Evolutionary conservation across 2,113 vertebrate genomes (phyloP).

Genomic region (Turnix velox): DNA sequence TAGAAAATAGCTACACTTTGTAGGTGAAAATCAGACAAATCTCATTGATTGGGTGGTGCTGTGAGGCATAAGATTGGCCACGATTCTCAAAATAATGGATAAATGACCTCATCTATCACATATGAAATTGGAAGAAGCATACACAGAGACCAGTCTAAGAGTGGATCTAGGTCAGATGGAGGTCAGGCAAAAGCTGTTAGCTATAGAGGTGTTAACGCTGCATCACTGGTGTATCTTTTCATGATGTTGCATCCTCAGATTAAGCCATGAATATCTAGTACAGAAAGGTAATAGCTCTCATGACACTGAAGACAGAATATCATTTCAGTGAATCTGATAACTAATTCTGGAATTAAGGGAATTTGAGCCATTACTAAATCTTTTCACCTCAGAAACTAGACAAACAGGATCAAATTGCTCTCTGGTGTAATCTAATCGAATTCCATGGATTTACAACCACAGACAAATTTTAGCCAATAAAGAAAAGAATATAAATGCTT

Average conservation of each 20-base stretch:
- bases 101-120: neutral
- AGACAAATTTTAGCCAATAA: conserved; percentile 21
- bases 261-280: neutral
- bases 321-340: neutral
- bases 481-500: conserved; percentile 33
- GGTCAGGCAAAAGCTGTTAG: neutral
- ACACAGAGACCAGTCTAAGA: neutral
- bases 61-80: neutral
- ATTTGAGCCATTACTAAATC: conserved; percentile 34
- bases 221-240: no score
- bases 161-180: neutral
- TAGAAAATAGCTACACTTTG: neutral
- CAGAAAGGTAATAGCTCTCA: neutral
- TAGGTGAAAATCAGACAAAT: neutral
- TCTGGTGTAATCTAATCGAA: conserved; percentile 30
- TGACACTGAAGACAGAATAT: neutral
- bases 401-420: conserved; percentile 29
- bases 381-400: neutral
- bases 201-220: no score
- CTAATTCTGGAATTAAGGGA: conserved; percentile 1
- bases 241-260: neutral
- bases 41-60: neutral
- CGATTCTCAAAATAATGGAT: neutral
- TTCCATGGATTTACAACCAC: conserved; percentile 35
- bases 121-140: neutral